Conservation (phyloP, 2,797 vertebrate species). For the Schizopygopsis pylzovi region DNA sequence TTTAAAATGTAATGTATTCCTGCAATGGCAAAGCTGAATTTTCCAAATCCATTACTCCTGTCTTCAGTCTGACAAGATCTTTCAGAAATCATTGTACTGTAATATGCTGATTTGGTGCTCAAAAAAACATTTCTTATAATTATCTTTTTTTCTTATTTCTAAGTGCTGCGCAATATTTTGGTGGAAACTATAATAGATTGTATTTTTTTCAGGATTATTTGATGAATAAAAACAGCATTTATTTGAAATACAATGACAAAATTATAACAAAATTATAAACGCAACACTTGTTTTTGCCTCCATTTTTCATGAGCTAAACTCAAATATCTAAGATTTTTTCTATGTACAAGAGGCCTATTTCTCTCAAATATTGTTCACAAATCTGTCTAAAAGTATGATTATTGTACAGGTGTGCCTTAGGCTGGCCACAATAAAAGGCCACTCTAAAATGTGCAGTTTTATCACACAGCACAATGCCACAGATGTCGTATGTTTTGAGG, state of each 20-base stretch:
- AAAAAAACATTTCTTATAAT: background rate
- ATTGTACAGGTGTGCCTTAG: too few relatives aligned
- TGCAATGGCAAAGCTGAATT: background rate
- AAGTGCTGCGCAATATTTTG: background rate
- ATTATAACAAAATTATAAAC: too few relatives aligned
- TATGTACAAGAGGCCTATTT: too few relatives aligned
- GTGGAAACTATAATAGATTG: background rate
- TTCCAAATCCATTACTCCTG: background rate
- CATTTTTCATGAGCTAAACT: too few relatives aligned
- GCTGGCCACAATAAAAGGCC: too few relatives aligned
- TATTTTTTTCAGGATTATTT: background rate
- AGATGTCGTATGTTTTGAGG: too few relatives aligned
- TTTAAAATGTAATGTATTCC: background rate
- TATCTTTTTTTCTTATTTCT: background rate
- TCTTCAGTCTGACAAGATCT: background rate
- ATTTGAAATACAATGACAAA: background rate
- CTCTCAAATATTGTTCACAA: too few relatives aligned
- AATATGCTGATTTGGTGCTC: background rate
- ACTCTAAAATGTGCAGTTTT: too few relatives aligned
- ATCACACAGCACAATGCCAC: too few relatives aligned
- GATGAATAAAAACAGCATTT: background rate
- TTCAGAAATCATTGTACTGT: background rate
- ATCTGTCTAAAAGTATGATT: too few relatives aligned
- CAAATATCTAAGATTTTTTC: too few relatives aligned
- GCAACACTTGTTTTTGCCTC: too few relatives aligned